phyloP scores from a whole-genome alignment of 1,140 invertebrate species.

The Trypoxylus dichotomus region DNA sequence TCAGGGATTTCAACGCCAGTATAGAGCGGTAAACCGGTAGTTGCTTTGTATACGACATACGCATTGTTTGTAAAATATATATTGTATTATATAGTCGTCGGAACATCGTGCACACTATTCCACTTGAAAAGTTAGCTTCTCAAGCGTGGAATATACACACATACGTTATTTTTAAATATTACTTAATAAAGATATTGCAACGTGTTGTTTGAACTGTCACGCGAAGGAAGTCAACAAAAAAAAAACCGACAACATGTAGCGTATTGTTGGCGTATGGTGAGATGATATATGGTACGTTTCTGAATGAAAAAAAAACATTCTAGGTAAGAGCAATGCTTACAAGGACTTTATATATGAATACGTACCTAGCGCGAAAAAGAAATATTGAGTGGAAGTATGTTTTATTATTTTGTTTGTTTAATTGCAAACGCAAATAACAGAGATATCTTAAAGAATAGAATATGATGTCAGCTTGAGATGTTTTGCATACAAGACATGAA shows the following conservation, averaged over 20 bases:
- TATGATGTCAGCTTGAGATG: too few relatives aligned
- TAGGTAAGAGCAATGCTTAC: too few relatives aligned
- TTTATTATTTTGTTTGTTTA: too few relatives aligned
- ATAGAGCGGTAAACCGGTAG: not conserved
- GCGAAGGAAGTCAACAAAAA: not conserved
- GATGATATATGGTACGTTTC: too few relatives aligned
- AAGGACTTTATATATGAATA: too few relatives aligned
- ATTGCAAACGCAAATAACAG: too few relatives aligned
- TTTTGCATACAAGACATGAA: too few relatives aligned
- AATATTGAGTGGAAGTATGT: too few relatives aligned
- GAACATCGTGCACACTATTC: not conserved
- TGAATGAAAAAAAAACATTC: too few relatives aligned
- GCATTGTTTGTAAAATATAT: constrained; percentile 1
- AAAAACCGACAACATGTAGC: not conserved
- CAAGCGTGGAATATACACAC: constrained; percentile 1
- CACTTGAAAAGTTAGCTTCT: not conserved
- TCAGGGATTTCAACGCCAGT: not conserved
- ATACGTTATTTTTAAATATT: constrained; percentile 4
- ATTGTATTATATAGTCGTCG: not conserved
- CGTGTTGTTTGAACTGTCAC: not conserved
- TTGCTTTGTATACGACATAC: not conserved
- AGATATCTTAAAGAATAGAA: too few relatives aligned
- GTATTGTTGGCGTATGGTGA: too few relatives aligned
- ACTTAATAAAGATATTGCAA: not conserved
- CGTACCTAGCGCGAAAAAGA: too few relatives aligned